Base-by-base conservation (phyloP, 2,888 invertebrate genomes). In the Steinernema hermaphroditum region DNA sequence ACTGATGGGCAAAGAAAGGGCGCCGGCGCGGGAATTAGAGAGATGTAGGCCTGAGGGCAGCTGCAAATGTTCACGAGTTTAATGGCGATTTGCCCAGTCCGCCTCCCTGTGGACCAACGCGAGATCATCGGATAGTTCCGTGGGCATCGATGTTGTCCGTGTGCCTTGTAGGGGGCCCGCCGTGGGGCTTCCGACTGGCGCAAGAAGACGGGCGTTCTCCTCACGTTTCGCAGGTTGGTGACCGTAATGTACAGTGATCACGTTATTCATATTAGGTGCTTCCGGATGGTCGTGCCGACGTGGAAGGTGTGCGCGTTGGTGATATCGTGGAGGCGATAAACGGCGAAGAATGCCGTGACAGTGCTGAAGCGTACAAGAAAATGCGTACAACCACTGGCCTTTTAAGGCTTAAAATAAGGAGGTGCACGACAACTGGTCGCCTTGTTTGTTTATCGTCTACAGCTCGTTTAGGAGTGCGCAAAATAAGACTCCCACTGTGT, bases 151-250 rank as follows among this genome's bases (percentile, higher is more conserved):
- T 62, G 62, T 69, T 68, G 49, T 37, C 72, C 16, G 54, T 73
- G 16, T 57, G 44, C 54, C 46, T 74, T 34, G 69, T 72, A 27
- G 72, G 74, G 22, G 74, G 74, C 1, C 74, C 74, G 16, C 74
- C 74, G n/a, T 74, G 74, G 74, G 74, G 74, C 1, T 74, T 74
- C 46, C 69, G 74, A 16, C 44, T 74, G 19, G 57, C 54, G 9
- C 72, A 68, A 29, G 27, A 68, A 14, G 37, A 72, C 19, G 70
- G 62, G 29, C 32, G 49, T 14, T 44, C 72, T 32, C 69, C 72
- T 32, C 34, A 43, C 68, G 69, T 74, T 2, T 62, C 73, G 12
- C 69, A 62, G 69, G 74, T 74, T n/a, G 46, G 69, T 49, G 2
- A 9, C 27, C n/a, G n/a, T 27, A 24, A 16, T 49, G 27, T 41